Evolutionary conservation across 2,797 vertebrate species (phyloP).

Genomic region (Peromyscus eremicus): DNA sequence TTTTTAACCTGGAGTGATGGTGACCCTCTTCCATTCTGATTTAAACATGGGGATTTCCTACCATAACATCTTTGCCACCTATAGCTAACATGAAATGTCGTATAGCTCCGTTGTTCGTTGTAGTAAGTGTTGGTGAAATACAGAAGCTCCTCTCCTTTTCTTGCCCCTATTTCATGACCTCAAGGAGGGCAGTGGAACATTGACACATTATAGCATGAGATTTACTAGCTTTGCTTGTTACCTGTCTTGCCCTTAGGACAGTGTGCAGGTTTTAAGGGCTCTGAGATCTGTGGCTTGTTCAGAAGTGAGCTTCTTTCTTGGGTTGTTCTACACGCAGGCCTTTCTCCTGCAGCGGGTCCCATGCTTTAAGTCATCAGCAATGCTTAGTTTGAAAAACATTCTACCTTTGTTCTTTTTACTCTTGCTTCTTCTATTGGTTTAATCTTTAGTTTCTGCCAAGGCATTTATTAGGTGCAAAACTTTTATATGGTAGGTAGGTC

Average conservation of each 20-base stretch:
- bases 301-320: background rate
- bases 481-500: background rate
- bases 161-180: background rate
- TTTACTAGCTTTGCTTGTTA: slow-evolving; percentile 8
- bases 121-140: background rate
- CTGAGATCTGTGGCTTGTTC: background rate
- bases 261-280: background rate
- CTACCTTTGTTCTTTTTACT: slow-evolving; percentile 40
- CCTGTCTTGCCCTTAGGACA: background rate
- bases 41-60: background rate
- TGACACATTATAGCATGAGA: background rate
- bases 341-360: background rate
- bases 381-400: slow-evolving; percentile 2
- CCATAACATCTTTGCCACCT: background rate
- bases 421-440: slow-evolving; percentile 18
- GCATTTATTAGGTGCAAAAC: background rate
- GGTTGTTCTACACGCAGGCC: background rate
- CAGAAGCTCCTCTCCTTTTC: background rate
- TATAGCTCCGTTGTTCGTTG: background rate
- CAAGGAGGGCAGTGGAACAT: background rate
- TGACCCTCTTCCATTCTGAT: background rate
- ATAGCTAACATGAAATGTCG: background rate
- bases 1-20: background rate
- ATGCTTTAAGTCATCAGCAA: slow-evolving; percentile 11
- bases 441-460: background rate